A percentile compares a stretch with the other conserved stretches of the same genome.
Conservation (phyloP, 2,888 invertebrate species). For the Phlogophora meticulosa region DNA sequence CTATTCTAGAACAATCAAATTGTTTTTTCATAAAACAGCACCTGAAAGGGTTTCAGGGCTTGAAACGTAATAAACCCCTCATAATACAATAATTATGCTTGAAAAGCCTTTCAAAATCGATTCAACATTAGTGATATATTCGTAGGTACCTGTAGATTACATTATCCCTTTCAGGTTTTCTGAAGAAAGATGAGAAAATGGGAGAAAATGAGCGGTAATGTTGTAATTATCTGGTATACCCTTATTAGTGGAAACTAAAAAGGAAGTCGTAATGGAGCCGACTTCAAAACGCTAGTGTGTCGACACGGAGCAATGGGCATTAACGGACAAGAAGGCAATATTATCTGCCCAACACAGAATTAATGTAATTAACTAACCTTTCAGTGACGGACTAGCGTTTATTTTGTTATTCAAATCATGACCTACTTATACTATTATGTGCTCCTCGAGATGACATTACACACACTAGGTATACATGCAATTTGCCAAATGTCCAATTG, state of each 20-base stretch:
- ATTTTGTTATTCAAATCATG: conserved; percentile 8
- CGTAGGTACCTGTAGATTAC: conserved; percentile 43
- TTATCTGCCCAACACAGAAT: conserved; percentile 42
- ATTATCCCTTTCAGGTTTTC: conserved; percentile 57
- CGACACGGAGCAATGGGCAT: conserved; percentile 1
- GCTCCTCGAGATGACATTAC: no score
- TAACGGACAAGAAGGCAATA: conserved; percentile 24
- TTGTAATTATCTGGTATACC: conserved; percentile 49
- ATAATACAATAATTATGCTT: conserved; percentile 55
- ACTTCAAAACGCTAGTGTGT: conserved; percentile 21
- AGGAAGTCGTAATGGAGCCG: conserved; percentile 15
- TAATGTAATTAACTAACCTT: conserved; percentile 17
- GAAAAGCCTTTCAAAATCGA: conserved; percentile 53
- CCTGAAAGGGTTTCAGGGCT: conserved; percentile 23
- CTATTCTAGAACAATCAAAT: conserved; percentile 11
- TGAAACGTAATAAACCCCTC: conserved; percentile 52
- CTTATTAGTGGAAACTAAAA: conserved; percentile 25
- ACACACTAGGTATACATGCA: no score
- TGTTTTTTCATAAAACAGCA: conserved; percentile 20
- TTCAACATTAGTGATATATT: conserved; percentile 46
- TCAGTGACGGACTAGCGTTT: not conserved
- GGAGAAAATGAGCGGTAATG: conserved; percentile 20
- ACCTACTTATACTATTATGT: no score
- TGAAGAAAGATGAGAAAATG: conserved; percentile 38
- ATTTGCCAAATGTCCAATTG: no score